phyloP scores from a whole-genome alignment of 2,113 vertebrate genomes.

The Hyaena hyaena region DNA sequence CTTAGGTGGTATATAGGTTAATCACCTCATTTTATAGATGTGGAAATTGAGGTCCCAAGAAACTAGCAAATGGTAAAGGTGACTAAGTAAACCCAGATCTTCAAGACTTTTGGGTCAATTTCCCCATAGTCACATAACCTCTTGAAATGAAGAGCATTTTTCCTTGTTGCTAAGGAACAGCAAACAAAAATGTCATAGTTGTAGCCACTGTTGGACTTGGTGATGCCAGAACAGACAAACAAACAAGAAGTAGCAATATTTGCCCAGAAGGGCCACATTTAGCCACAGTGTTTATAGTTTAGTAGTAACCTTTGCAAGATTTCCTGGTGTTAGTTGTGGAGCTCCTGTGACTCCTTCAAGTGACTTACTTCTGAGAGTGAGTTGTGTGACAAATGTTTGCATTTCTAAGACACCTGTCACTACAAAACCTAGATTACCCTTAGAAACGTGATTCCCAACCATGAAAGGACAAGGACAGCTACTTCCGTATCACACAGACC shows the following conservation, averaged over 20 bases:
- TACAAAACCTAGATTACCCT: background rate
- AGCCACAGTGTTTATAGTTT: background rate
- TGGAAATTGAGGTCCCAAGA: background rate
- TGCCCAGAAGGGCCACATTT: background rate
- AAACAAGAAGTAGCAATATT: background rate
- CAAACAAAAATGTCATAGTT: background rate
- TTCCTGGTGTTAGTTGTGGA: background rate
- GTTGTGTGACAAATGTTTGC: background rate
- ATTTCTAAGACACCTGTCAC: background rate
- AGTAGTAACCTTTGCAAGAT: background rate
- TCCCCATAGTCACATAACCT: background rate
- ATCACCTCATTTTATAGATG: background rate
- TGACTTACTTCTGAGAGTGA: background rate
- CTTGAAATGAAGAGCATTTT: constrained; percentile 14
- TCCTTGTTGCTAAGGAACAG: constrained; percentile 9
- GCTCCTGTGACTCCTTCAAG: background rate
- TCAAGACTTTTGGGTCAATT: background rate
- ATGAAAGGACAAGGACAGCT: background rate
- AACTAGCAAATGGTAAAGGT: background rate
- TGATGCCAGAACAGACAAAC: background rate
- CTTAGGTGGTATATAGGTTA: background rate
- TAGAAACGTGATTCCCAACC: background rate
- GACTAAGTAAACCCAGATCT: background rate
- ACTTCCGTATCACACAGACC: background rate
- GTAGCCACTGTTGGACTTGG: background rate